A percentile compares a stretch with the other conserved stretches of the same genome.
These are phyloP conservation scores for Heteropelma amictum DNA, from an alignment of 2,888 invertebrate species.

Conservation along the genomic window DNA sequence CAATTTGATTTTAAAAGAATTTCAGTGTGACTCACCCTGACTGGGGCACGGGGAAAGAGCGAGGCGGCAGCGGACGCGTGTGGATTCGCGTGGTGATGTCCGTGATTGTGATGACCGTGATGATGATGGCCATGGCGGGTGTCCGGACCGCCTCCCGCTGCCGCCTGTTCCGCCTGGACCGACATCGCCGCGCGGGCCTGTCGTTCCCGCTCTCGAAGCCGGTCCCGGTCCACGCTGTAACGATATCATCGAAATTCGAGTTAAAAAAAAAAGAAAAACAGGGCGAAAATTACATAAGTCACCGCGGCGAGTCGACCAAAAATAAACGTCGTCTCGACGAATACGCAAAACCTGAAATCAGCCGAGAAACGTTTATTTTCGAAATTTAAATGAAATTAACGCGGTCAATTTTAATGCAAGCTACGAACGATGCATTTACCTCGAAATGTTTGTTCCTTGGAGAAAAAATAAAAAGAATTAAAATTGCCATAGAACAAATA, in stretches of 20 bases:
- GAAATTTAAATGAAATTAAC: background rate
- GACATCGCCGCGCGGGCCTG: conserved; percentile 88
- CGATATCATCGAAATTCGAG: conserved; percentile 30
- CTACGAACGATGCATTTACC: no score
- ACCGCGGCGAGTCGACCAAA: background rate
- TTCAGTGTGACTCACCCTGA: conserved; percentile 71
- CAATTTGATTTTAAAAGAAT: background rate
- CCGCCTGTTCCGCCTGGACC: conserved; percentile 81
- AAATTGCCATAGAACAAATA: no score
- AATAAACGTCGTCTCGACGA: background rate
- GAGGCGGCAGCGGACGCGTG: conserved; percentile 64
- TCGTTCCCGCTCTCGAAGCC: conserved; percentile 88
- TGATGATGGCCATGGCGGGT: conserved; percentile 78
- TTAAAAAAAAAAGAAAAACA: background rate
- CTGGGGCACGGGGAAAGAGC: conserved; percentile 72
- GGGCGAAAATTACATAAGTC: background rate
- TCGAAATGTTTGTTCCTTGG: no score
- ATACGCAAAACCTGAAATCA: background rate
- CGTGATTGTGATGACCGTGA: conserved; percentile 71
- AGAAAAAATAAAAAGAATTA: no score
- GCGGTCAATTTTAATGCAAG: no score
- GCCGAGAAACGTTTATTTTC: background rate
- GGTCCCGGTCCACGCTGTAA: conserved; percentile 83
- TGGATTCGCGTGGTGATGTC: conserved; percentile 70
- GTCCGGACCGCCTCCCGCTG: conserved; percentile 84